These are phyloP conservation scores for Clarias magur DNA, from an alignment of 2,113 vertebrate genomes.

Conservation along the genomic window DNA sequence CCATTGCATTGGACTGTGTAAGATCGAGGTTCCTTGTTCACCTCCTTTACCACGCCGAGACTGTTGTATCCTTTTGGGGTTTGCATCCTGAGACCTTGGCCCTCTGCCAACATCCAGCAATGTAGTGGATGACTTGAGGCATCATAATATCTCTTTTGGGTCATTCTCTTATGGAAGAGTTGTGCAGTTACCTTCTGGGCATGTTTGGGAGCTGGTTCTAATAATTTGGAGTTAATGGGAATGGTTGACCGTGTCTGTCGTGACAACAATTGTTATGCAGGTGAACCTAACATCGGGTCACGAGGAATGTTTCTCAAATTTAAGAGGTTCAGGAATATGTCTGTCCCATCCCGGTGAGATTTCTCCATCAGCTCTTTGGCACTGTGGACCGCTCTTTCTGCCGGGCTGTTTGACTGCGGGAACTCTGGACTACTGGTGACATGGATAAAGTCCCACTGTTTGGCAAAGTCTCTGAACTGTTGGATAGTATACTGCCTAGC, in stretches of 20 bases:
- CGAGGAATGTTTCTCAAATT: constrained; percentile 20
- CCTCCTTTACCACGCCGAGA: neutral
- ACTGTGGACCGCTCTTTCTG: neutral
- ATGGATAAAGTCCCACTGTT: neutral
- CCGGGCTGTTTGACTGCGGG: neutral
- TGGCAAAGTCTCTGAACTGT: no score
- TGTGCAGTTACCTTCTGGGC: neutral
- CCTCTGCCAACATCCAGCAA: neutral
- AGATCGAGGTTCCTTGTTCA: neutral
- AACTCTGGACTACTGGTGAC: constrained; percentile 13
- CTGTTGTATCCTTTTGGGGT: constrained; percentile 17
- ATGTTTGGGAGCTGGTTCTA: neutral
- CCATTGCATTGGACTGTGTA: constrained; percentile 28
- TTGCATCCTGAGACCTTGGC: constrained; percentile 7
- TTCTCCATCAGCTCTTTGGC: constrained; percentile 1
- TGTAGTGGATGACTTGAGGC: neutral
- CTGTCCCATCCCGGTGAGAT: constrained; percentile 6
- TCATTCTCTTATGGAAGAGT: neutral
- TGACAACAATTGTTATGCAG: constrained; percentile 9
- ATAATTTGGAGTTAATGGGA: neutral
- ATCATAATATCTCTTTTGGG: neutral
- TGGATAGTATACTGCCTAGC: no score
- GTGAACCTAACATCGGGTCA: neutral
- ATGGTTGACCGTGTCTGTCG: neutral
- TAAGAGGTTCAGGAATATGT: neutral